Conservation (phyloP, 2,113 vertebrate genomes). For the Motacilla tschutschensis region DNA sequence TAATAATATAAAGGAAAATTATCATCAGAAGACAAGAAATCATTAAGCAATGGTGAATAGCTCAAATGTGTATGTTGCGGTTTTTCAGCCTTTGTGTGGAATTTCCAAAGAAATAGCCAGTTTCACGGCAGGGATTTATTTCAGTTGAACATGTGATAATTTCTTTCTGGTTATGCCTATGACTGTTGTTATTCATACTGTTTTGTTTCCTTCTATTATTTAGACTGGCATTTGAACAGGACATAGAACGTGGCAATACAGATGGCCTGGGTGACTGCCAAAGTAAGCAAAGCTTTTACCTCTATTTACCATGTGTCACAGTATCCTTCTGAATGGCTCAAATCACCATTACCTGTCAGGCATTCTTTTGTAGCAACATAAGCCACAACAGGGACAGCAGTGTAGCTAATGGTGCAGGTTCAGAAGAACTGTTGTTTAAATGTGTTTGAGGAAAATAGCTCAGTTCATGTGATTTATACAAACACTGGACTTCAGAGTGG, state of each 20-base stretch:
- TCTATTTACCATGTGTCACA: slow-evolving; percentile 62
- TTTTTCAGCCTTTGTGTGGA: neutral
- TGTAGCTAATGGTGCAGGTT: neutral
- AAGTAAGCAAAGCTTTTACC: slow-evolving; percentile 89
- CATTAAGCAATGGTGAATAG: neutral
- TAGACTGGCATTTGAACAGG: slow-evolving; percentile 95
- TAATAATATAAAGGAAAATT: neutral
- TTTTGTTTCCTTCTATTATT: slow-evolving; percentile 78
- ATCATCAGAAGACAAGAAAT: neutral
- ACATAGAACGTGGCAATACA: slow-evolving; percentile 95
- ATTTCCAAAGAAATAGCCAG: neutral
- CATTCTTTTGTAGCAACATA: neutral
- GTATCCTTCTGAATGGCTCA: slow-evolving; percentile 37
- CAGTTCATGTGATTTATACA: neutral
- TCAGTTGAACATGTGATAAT: neutral
- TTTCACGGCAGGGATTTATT: neutral
- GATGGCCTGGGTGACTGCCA: slow-evolving; percentile 99
- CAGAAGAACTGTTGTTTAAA: neutral
- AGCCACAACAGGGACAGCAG: slow-evolving; percentile 15
- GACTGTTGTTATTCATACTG: slow-evolving; percentile 60
- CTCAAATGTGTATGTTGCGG: neutral
- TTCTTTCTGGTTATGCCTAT: slow-evolving; percentile 16
- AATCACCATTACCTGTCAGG: neutral
- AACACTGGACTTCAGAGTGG: neutral
- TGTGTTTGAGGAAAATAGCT: neutral